phyloP scores from a whole-genome alignment of 64 coral and sea anemone genomes.

The Actinia tenebrosa region DNA sequence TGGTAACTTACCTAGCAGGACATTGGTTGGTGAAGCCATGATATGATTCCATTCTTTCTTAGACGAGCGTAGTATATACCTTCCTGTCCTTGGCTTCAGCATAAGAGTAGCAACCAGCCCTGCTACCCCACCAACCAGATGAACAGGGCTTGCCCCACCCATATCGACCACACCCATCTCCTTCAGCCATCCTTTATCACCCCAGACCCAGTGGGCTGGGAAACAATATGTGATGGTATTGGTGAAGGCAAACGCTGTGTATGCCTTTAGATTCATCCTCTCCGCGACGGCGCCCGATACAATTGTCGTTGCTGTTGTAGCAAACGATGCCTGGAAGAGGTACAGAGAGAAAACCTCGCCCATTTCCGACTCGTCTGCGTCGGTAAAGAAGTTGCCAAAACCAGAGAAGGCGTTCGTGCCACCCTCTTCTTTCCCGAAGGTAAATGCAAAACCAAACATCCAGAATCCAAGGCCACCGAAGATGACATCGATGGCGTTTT shows the following conservation, averaged over 20 bases:
- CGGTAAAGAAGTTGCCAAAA: conserved; percentile 71
- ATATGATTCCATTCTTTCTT: conserved; percentile 46
- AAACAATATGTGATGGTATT: conserved; percentile 87
- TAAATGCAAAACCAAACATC: conserved; percentile 83
- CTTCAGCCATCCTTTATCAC: conserved; percentile 73
- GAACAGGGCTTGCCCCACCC: conserved; percentile 77
- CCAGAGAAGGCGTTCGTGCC: conserved; percentile 61
- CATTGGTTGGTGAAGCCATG: conserved; percentile 81
- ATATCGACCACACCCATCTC: conserved; percentile 77
- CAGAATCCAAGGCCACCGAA: conserved; percentile 84
- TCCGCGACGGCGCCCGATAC: conserved; percentile 78
- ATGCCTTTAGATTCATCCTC: conserved; percentile 75
- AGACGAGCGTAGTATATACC: conserved; percentile 28
- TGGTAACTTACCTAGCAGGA: conserved; percentile 47
- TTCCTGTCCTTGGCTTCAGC: conserved; percentile 73
- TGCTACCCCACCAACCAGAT: conserved; percentile 71
- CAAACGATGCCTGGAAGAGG: conserved; percentile 87
- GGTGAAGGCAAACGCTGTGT: conserved; percentile 76
- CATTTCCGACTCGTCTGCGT: conserved; percentile 71
- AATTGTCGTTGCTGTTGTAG: conserved; percentile 84
- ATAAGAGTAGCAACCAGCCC: conserved; percentile 73
- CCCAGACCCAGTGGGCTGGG: conserved; percentile 88
- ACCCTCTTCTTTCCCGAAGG: conserved; percentile 41
- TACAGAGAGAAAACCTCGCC: conserved; percentile 76
- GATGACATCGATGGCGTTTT: conserved; percentile 81